Percentiles rank a stretch among this genome's conserved stretches.
These are phyloP conservation scores for Sterna hirundo DNA, from an alignment of 2,113 vertebrate species.

Conservation along the genomic window DNA sequence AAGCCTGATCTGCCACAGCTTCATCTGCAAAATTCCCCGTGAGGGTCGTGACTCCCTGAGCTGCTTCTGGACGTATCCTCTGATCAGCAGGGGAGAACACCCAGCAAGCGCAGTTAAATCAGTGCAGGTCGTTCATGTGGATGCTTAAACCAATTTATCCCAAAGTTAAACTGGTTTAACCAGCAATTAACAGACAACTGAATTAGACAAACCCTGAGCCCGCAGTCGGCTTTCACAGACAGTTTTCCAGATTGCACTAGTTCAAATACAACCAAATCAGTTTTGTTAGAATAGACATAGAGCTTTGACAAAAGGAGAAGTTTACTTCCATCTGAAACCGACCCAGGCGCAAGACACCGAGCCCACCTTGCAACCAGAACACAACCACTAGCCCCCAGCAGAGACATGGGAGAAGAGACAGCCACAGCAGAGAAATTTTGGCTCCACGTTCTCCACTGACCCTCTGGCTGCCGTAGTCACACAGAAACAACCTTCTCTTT, in stretches of 20 bases:
- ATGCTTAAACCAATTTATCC: background rate
- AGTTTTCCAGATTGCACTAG: background rate
- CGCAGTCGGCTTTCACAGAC: background rate
- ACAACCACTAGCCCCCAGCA: background rate
- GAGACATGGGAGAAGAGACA: background rate
- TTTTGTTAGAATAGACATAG: background rate
- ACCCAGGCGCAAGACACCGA: background rate
- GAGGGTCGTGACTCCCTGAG: conserved; percentile 36
- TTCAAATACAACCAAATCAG: background rate
- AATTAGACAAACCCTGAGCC: background rate
- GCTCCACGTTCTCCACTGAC: background rate
- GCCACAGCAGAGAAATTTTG: background rate
- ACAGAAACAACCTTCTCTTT: background rate
- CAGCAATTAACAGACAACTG: background rate
- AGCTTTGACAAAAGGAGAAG: background rate
- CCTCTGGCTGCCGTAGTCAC: background rate
- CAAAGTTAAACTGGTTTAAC: background rate
- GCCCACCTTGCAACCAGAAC: background rate
- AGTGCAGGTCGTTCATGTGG: background rate
- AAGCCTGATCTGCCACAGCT: background rate
- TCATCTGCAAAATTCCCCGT: background rate
- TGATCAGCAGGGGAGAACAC: background rate
- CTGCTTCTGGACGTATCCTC: background rate
- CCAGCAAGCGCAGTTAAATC: background rate
- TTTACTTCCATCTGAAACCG: accelerated